Evolutionary conservation across 2,113 vertebrate species (phyloP).

Genomic region (Stegostoma tigrinum): DNA sequence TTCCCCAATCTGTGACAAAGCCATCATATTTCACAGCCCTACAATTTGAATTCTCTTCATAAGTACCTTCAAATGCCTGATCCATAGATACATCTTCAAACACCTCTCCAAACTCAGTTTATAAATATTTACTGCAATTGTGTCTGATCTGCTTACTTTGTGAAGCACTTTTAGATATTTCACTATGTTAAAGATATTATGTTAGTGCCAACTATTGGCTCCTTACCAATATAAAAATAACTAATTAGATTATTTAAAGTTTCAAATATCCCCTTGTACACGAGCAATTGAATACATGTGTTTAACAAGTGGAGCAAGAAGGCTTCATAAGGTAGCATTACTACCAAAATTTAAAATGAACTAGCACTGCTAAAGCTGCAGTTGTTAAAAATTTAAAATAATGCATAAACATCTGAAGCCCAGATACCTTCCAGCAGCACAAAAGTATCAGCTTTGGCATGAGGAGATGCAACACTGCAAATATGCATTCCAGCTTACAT

Average conservation of each 20-base stretch:
- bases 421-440: background rate
- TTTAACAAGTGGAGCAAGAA: background rate
- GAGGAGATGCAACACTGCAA: background rate
- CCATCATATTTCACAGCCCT: background rate
- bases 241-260: background rate
- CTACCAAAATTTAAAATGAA: background rate
- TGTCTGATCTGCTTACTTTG: background rate
- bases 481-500: background rate
- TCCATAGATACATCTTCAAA: background rate
- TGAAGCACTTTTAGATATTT: background rate
- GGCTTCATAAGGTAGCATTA: background rate
- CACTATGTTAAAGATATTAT: too few species aligned
- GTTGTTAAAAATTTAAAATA: background rate
- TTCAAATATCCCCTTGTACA: background rate
- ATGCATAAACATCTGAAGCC: background rate
- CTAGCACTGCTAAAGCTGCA: background rate
- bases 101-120: background rate
- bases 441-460: background rate
- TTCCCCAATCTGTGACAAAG: background rate
- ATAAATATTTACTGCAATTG: background rate
- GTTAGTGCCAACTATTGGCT: too few species aligned
- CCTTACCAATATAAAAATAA: too few species aligned
- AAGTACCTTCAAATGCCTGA: background rate
- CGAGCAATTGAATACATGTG: background rate
- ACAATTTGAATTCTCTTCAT: background rate